phyloP scores from a whole-genome alignment of 2,113 vertebrate species.

The Prochilodus magdalenae region DNA sequence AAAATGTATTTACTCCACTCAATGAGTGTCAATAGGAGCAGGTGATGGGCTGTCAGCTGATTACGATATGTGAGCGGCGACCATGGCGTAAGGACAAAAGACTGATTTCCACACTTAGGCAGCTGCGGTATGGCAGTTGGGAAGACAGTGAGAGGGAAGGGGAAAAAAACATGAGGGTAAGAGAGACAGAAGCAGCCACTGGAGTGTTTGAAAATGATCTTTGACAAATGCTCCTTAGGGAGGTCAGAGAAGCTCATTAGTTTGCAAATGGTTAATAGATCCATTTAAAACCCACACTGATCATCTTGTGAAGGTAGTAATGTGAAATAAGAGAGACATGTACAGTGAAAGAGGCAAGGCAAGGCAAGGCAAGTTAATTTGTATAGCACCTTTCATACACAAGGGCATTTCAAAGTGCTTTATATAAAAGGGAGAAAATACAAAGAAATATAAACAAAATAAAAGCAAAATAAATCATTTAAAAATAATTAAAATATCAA shows the following conservation, averaged over 20 bases:
- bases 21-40: slow-evolving; percentile 36
- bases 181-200: not conserved
- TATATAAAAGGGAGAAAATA: too few species aligned
- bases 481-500: too few species aligned
- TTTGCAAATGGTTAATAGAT: slow-evolving; percentile 16
- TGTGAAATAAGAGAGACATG: not conserved
- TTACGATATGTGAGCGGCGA: slow-evolving; percentile 50
- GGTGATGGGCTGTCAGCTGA: slow-evolving; percentile 45
- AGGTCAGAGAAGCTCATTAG: slow-evolving; percentile 1
- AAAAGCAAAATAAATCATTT: too few species aligned
- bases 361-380: too few species aligned
- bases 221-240: not conserved
- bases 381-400: too few species aligned
- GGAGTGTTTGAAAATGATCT: not conserved
- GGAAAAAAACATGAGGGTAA: not conserved
- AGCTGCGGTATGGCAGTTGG: slow-evolving; percentile 7
- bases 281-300: slow-evolving; percentile 8
- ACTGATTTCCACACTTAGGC: slow-evolving; percentile 34
- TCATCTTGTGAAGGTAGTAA: not conserved
- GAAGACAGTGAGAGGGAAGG: not conserved
- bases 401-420: too few species aligned
- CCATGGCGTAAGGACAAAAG: slow-evolving; percentile 24
- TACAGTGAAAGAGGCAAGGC: too few species aligned
- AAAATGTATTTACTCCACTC: slow-evolving; percentile 20
- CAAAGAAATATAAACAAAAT: too few species aligned